Evolutionary conservation across 2,797 vertebrate species (phyloP).

Genomic region (Microcaecilia unicolor): DNA sequence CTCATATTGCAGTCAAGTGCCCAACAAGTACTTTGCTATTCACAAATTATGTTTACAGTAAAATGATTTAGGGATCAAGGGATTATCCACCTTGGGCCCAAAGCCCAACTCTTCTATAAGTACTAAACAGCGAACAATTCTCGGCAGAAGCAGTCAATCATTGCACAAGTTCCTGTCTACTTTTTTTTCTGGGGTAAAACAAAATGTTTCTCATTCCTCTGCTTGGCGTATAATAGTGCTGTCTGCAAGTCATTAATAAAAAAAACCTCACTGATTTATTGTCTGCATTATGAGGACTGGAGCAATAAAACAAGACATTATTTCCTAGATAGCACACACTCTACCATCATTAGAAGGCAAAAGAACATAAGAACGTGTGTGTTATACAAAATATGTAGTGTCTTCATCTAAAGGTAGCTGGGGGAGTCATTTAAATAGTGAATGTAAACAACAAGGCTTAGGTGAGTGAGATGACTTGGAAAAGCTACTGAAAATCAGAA

Average conservation of each 20-base stretch:
- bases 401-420: not conserved
- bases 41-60: conserved; percentile 19
- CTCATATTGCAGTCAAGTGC: not conserved
- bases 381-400: not conserved
- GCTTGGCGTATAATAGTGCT: not conserved
- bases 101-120: conserved; percentile 3
- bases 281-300: conserved; percentile 15
- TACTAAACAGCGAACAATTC: conserved; percentile 22
- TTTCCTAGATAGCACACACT: conserved; percentile 10
- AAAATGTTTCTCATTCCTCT: conserved; percentile 5
- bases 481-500: not conserved
- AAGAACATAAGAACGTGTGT: not conserved
- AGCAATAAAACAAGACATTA: conserved; percentile 25
- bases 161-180: fast-evolving
- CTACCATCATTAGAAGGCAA: conserved; percentile 4
- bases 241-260: conserved; percentile 28
- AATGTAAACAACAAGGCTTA: no score
- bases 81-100: conserved; percentile 19
- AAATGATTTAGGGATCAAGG: conserved; percentile 30
- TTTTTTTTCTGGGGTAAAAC: conserved; percentile 2
- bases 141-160: conserved; percentile 29
- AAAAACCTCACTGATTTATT: conserved; percentile 25
- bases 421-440: no score
- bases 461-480: no score
- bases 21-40: conserved; percentile 6